Evolutionary conservation across 1,140 invertebrate genomes (phyloP).

Genomic region (Ceratina japonica): DNA sequence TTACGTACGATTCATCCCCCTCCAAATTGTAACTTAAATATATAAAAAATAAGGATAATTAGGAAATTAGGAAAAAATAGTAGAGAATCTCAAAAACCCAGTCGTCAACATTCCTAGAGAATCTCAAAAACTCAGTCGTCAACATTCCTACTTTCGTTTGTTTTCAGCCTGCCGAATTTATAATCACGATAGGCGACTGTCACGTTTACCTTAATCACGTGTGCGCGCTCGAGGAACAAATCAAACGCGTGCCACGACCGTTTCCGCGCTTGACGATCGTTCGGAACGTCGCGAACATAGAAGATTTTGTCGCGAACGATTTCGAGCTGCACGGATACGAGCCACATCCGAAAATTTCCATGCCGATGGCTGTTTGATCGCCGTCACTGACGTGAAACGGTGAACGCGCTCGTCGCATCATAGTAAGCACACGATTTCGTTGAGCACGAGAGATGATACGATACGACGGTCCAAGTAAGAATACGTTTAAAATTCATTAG

Average conservation of each 20-base stretch:
- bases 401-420: no score
- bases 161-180: constrained; percentile 93
- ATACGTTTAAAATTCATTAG: constrained; percentile 41
- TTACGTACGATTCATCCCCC: no score
- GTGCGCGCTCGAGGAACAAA: constrained; percentile 90
- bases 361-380: constrained; percentile 96
- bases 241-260: constrained; percentile 87
- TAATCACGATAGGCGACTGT: constrained; percentile 97
- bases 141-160: constrained; percentile 52
- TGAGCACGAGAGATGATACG: no score
- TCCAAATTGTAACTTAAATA: no score
- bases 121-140: no score
- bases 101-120: no score
- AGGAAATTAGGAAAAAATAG: no score
- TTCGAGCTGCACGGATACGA: constrained; percentile 93
- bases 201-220: constrained; percentile 98
- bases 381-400: no score
- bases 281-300: constrained; percentile 87
- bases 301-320: constrained; percentile 94
- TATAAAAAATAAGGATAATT: no score
- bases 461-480: background rate
- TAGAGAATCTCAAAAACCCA: no score
- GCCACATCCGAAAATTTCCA: constrained; percentile 93
- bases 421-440: no score
- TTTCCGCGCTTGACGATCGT: constrained; percentile 92